Conservation (phyloP, 2,113 vertebrate species). For the Myrmecobius fasciatus region DNA sequence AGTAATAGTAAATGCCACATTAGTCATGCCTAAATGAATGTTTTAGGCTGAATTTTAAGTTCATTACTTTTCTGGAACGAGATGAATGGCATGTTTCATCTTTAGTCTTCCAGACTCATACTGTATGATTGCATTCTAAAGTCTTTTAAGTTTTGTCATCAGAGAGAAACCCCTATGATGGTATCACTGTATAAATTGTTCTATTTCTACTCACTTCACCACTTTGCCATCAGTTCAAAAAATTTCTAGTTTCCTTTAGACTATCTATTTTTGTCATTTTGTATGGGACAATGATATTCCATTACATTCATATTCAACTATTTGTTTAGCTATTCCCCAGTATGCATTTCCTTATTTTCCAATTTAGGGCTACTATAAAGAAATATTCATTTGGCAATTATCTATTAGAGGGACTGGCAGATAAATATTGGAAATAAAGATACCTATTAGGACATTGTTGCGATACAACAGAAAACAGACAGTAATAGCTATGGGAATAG, state of each 20-base stretch:
- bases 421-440: background rate
- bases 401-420: background rate
- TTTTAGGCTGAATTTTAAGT: background rate
- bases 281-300: background rate
- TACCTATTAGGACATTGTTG: background rate
- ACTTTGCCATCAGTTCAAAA: background rate
- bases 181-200: background rate
- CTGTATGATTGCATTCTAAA: background rate
- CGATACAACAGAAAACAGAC: background rate
- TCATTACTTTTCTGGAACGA: background rate
- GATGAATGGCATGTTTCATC: background rate
- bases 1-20: background rate
- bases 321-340: background rate
- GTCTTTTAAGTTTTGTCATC: background rate
- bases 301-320: background rate
- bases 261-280: background rate
- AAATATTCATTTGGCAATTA: background rate
- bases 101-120: background rate
- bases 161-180: background rate
- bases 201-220: background rate
- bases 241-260: background rate
- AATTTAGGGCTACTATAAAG: background rate
- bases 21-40: background rate
- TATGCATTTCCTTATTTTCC: background rate
- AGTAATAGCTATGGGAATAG: background rate